Percentiles rank a stretch among this genome's conserved stretches.
phyloP scores from a whole-genome alignment of 2,888 invertebrate species.

The Pyrgus malvae region DNA sequence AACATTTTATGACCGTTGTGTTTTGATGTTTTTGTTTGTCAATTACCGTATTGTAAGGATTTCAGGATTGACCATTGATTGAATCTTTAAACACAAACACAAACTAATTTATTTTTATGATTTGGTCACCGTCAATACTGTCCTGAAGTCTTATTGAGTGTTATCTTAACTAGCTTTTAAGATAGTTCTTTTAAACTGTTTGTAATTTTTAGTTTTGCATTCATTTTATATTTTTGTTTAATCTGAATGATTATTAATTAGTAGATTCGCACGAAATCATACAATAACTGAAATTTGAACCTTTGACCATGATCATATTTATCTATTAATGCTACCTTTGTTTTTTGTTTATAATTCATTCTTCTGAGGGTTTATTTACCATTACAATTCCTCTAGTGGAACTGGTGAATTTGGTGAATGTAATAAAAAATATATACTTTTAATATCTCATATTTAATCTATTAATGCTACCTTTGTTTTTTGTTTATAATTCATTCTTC shows the following conservation, averaged over 20 bases:
- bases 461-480: too few relatives aligned
- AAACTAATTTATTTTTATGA: background rate
- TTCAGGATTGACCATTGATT: background rate
- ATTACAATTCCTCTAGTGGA: too few relatives aligned
- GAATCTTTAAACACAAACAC: background rate
- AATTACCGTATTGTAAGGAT: conserved; percentile 15
- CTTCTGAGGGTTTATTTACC: too few relatives aligned
- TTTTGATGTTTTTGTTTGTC: conserved; percentile 22
- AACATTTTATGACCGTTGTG: conserved; percentile 29
- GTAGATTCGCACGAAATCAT: background rate
- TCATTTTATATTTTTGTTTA: background rate
- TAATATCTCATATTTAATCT: too few relatives aligned
- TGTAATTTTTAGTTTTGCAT: background rate
- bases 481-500: too few relatives aligned
- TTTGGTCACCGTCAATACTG: background rate
- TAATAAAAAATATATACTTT: too few relatives aligned
- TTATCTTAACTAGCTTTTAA: background rate
- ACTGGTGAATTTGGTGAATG: too few relatives aligned
- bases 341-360: too few relatives aligned
- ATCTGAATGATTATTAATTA: too few relatives aligned
- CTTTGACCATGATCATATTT: background rate
- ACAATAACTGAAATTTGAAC: background rate
- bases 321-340: too few relatives aligned
- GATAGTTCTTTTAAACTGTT: background rate
- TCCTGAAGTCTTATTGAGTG: background rate